These are phyloP conservation scores for Petaurus breviceps DNA, from an alignment of 2,113 vertebrate species.

Conservation along the genomic window DNA sequence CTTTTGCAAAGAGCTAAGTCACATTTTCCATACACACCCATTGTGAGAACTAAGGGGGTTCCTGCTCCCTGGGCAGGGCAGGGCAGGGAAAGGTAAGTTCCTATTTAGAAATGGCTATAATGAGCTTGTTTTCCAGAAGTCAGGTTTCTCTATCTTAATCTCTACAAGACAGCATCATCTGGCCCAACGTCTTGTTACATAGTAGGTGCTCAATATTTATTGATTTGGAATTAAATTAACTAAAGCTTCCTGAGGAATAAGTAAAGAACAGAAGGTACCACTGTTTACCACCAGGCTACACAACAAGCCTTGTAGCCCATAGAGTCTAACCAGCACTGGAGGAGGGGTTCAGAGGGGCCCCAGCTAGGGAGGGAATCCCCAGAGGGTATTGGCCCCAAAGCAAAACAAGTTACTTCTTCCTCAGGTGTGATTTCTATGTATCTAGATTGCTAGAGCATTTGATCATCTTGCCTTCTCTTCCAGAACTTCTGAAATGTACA, in stretches of 20 bases:
- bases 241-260: not conserved
- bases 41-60: not conserved
- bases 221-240: not conserved
- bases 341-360: not conserved
- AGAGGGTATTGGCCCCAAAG: not conserved
- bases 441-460: not conserved
- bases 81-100: not conserved
- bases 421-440: not conserved
- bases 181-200: not conserved
- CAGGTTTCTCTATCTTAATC: not conserved
- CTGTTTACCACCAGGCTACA: not conserved
- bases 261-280: not conserved
- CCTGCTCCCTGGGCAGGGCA: too few species aligned
- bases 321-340: not conserved
- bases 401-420: not conserved
- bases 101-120: not conserved
- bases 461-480: not conserved
- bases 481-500: not conserved
- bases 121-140: not conserved
- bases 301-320: not conserved
- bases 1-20: not conserved
- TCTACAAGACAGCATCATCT: not conserved
- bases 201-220: not conserved
- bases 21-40: not conserved
- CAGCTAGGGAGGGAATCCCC: not conserved